Conservation (phyloP, 2,888 invertebrate species). For the Imbricaverruca yamaguchii region DNA sequence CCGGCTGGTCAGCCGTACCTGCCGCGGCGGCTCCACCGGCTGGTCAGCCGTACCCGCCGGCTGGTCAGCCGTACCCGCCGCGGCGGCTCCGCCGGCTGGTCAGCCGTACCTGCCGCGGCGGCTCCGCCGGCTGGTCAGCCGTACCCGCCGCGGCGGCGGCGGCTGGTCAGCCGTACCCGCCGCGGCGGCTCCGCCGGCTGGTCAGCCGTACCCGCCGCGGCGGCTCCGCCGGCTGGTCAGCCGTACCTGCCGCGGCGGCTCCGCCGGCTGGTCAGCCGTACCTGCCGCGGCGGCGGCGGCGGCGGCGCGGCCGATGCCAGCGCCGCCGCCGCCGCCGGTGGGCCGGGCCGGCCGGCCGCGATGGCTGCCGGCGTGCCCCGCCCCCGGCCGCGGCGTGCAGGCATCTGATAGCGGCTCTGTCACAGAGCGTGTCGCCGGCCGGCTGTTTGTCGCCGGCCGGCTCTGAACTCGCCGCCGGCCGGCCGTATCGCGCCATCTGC, state of each 20-base stretch:
- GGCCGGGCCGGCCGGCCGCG: not conserved
- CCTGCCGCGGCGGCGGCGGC: not conserved
- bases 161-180: too few relatives aligned
- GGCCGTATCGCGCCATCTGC: not conserved
- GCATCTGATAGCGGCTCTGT: not conserved
- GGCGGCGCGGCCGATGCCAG: not conserved
- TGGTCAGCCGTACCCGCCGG: too few relatives aligned
- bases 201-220: too few relatives aligned
- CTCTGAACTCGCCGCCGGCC: not conserved
- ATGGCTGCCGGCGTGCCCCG: conserved; percentile 13
- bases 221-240: not conserved
- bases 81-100: too few relatives aligned
- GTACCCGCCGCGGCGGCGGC: too few relatives aligned
- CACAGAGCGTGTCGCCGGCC: not conserved
- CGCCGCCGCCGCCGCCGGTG: not conserved
- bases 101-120: too few relatives aligned
- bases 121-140: too few relatives aligned
- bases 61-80: too few relatives aligned
- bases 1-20: too few relatives aligned
- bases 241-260: not conserved
- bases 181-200: too few relatives aligned
- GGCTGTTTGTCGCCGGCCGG: conserved; percentile 1
- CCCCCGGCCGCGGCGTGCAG: conserved; percentile 14
- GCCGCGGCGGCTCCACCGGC: too few relatives aligned
- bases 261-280: too few relatives aligned